Evolutionary conservation across 1,140 invertebrate species (phyloP).

Genomic region (Cecropterus lyciades): DNA sequence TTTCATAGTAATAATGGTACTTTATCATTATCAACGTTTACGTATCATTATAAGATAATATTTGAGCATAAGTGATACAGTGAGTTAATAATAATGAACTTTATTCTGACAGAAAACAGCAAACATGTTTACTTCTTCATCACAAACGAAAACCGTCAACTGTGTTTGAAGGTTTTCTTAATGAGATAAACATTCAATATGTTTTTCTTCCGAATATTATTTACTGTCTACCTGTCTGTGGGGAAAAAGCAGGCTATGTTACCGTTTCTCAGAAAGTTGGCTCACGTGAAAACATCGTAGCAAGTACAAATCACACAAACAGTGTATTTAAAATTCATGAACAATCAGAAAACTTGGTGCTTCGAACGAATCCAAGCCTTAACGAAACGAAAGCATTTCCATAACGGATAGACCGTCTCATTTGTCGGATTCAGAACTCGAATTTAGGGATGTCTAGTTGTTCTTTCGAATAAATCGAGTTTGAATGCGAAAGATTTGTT

Average conservation of each 20-base stretch:
- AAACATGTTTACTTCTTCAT: too few relatives aligned
- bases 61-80: too few relatives aligned
- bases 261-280: slow-evolving; percentile 17
- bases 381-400: slow-evolving; percentile 43
- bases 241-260: slow-evolving; percentile 1
- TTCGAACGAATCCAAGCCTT: slow-evolving; percentile 36
- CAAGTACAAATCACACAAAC: slow-evolving; percentile 42
- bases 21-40: too few relatives aligned
- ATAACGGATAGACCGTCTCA: slow-evolving; percentile 36
- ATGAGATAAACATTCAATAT: background rate
- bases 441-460: slow-evolving; percentile 22
- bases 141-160: too few relatives aligned
- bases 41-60: too few relatives aligned
- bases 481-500: background rate
- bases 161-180: too few relatives aligned
- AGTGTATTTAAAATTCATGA: slow-evolving; percentile 50
- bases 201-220: background rate
- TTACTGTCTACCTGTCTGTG: background rate
- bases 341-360: slow-evolving; percentile 43
- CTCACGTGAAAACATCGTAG: slow-evolving; percentile 32
- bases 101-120: too few relatives aligned
- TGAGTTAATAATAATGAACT: too few relatives aligned
- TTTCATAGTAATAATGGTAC: too few relatives aligned
- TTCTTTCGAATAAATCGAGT: background rate
- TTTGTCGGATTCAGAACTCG: slow-evolving; percentile 23